These are phyloP conservation scores for Crenuchus spilurus DNA, from an alignment of 2,797 vertebrate genomes.

Conservation along the genomic window DNA sequence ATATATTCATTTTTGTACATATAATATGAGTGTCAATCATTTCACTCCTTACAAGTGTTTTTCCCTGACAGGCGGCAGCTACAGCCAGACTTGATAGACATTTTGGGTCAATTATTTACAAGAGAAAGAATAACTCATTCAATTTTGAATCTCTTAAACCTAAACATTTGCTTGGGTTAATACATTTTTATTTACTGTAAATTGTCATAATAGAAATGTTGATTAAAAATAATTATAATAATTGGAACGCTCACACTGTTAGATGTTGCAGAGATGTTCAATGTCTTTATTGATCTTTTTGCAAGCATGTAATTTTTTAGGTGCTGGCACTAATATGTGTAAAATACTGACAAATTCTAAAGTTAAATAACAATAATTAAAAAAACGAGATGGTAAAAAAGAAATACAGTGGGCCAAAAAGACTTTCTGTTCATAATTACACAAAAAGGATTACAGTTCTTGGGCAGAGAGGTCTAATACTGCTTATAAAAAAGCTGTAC, in stretches of 20 bases:
- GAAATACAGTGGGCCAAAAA: conserved; percentile 28
- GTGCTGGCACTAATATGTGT: conserved; percentile 21
- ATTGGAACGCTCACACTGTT: conserved; percentile 39
- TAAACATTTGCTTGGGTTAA: background rate
- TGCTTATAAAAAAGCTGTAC: conserved; percentile 54
- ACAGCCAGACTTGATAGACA: conserved; percentile 14
- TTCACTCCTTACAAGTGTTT: conserved; percentile 40
- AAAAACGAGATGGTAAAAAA: conserved; percentile 3
- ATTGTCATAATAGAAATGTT: no score
- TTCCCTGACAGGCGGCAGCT: conserved; percentile 24
- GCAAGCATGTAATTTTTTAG: conserved; percentile 67
- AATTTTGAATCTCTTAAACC: conserved; percentile 1
- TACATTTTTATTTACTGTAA: background rate
- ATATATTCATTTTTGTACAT: conserved; percentile 32
- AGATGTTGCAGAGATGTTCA: conserved; percentile 69
- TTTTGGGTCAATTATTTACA: conserved; percentile 21
- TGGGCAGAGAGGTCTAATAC: conserved; percentile 4
- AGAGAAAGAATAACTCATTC: background rate
- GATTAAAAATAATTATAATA: no score
- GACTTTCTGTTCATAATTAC: conserved; percentile 15
- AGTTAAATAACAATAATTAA: conserved; percentile 37
- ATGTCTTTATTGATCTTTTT: conserved; percentile 80
- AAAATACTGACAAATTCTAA: conserved; percentile 36
- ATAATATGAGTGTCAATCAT: conserved; percentile 64
- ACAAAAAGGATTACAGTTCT: conserved; percentile 15